A percentile compares a stretch with the other conserved stretches of the same genome.
Conservation (phyloP, 1,140 invertebrate genomes). For the Drosophila setifemur region DNA sequence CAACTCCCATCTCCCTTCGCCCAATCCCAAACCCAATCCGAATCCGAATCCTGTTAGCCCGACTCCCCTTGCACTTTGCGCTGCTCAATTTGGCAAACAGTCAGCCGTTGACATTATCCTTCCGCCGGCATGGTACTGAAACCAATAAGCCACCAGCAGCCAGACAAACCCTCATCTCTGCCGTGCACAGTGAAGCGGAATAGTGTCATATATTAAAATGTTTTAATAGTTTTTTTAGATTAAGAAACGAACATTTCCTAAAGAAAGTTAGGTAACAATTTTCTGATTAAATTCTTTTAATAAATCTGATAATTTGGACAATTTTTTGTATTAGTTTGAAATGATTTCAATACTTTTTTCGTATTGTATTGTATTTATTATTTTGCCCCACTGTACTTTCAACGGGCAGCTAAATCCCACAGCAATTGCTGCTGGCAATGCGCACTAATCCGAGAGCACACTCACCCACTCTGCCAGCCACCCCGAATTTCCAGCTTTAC, state of each 20-base stretch:
- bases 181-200: constrained; percentile 3
- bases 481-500: constrained; percentile 15
- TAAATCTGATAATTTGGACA: too few species aligned
- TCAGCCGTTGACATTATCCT: constrained; percentile 79
- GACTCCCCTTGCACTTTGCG: constrained; percentile 69
- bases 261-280: too few species aligned
- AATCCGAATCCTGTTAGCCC: constrained; percentile 29
- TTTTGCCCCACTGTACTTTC: constrained; percentile 8
- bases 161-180: constrained; percentile 33
- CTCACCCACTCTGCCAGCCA: constrained; percentile 13
- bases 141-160: constrained; percentile 77
- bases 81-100: constrained; percentile 79
- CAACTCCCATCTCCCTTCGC: constrained; percentile 20
- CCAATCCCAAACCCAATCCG: constrained; percentile 28
- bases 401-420: constrained; percentile 58
- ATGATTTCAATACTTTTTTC: not conserved
- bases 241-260: too few species aligned
- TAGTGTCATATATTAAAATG: not conserved
- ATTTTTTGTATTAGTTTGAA: too few species aligned
- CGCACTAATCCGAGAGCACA: constrained; percentile 65
- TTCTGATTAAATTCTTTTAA: too few species aligned
- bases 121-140: constrained; percentile 63
- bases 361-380: not conserved
- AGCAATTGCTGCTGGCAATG: constrained; percentile 74
- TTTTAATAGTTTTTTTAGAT: too few species aligned